A percentile compares a stretch with the other conserved stretches of the same genome.
Evolutionary conservation across 2,888 invertebrate species (phyloP).

Genomic region (Perizoma affinitatum): DNA sequence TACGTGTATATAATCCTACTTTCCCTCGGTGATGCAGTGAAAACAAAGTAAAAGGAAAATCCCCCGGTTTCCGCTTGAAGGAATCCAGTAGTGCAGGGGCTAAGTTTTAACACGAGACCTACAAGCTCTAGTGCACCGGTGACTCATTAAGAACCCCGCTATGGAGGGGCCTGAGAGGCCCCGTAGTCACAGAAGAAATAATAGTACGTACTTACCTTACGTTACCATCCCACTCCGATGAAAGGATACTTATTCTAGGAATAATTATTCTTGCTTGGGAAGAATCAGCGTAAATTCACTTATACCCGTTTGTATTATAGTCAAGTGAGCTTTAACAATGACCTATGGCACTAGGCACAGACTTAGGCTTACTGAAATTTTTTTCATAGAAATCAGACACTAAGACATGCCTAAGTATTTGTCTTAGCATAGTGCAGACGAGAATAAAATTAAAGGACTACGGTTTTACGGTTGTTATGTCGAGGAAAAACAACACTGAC

Average conservation of each 20-base stretch:
- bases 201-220: constrained; percentile 48
- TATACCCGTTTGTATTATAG: no score
- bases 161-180: constrained; percentile 66
- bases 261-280: no score
- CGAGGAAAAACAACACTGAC: no score
- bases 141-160: constrained; percentile 80
- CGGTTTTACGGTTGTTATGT: no score
- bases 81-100: constrained; percentile 69
- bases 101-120: constrained; percentile 77
- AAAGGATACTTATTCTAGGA: neutral
- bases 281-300: no score
- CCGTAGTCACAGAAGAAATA: constrained; percentile 9
- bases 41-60: constrained; percentile 69
- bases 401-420: no score
- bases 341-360: no score
- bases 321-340: no score
- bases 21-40: constrained; percentile 45
- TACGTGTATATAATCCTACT: constrained; percentile 52
- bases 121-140: constrained; percentile 81
- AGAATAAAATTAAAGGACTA: no score
- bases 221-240: constrained; percentile 1
- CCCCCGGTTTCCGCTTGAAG: constrained; percentile 68
- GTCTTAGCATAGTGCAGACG: no score
- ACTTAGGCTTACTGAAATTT: no score
- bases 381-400: no score